Percentiles rank a stretch among this genome's conserved stretches.
Conservation (phyloP, 2,888 invertebrate species). For the Crossocerus cetratus region DNA sequence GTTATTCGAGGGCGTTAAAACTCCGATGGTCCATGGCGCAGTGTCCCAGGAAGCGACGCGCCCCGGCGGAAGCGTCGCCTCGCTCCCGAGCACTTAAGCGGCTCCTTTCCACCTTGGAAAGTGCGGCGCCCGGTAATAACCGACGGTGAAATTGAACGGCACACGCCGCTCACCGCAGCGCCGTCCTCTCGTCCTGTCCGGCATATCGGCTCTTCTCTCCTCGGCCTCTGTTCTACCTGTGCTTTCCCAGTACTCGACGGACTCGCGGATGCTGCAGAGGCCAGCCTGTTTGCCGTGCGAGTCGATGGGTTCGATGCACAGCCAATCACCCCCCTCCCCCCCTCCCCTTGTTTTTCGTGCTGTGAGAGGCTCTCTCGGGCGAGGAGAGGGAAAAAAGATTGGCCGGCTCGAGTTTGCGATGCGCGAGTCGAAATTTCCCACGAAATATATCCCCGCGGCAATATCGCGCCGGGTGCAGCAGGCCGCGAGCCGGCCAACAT, state of each 20-base stretch:
- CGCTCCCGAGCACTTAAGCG: too few relatives aligned
- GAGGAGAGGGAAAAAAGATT: background rate
- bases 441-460: too few relatives aligned
- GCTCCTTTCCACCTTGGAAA: background rate
- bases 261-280: slow-evolving; percentile 12
- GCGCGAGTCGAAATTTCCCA: slow-evolving; percentile 51
- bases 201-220: slow-evolving; percentile 12
- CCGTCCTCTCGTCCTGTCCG: background rate
- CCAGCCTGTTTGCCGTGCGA: slow-evolving; percentile 26
- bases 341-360: slow-evolving; percentile 42
- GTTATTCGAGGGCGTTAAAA: too few relatives aligned
- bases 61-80: too few relatives aligned
- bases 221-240: background rate
- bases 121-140: slow-evolving; percentile 22
- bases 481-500: background rate
- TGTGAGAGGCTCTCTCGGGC: background rate
- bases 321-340: slow-evolving; percentile 37
- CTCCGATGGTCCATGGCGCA: too few relatives aligned
- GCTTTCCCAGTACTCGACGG: background rate
- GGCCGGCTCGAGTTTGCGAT: slow-evolving; percentile 4
- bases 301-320: slow-evolving; percentile 41
- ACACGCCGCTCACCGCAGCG: slow-evolving; percentile 12
- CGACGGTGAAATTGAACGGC: slow-evolving; percentile 21
- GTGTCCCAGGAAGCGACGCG: too few relatives aligned
- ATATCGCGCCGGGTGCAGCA: slow-evolving; percentile 18